Percentiles rank a stretch among this genome's conserved stretches.
phyloP scores from a whole-genome alignment of 2,888 invertebrate genomes.

The Cephus pygmeus region DNA sequence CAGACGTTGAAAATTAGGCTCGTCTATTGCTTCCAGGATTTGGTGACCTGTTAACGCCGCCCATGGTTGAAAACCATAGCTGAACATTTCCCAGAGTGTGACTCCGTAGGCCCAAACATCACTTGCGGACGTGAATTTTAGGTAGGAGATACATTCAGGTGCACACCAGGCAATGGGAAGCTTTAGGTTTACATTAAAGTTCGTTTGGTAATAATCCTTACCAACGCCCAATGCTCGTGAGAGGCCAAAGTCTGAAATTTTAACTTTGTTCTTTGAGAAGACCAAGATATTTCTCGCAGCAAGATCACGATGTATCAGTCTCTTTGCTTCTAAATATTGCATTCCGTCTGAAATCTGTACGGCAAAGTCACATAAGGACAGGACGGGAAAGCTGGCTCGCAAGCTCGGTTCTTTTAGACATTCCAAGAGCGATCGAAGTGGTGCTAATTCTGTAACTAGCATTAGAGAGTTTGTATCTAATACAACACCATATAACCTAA shows the following conservation, averaged over 20 bases:
- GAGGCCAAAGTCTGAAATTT: slow-evolving; percentile 98
- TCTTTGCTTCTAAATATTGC: slow-evolving; percentile 95
- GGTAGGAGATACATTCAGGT: slow-evolving; percentile 95
- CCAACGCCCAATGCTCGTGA: slow-evolving; percentile 96
- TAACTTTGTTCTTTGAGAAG: slow-evolving; percentile 95
- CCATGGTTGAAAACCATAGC: slow-evolving; percentile 99
- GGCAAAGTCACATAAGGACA: slow-evolving; percentile 93
- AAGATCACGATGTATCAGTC: slow-evolving; percentile 96
- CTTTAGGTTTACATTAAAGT: slow-evolving; percentile 96
- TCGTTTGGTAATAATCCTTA: slow-evolving; percentile 98
- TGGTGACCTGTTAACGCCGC: slow-evolving; percentile 93
- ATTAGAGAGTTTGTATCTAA: slow-evolving; percentile 88
- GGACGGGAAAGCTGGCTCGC: slow-evolving; percentile 90
- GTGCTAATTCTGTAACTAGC: slow-evolving; percentile 92
- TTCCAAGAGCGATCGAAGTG: slow-evolving; percentile 92
- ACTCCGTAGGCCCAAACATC: slow-evolving; percentile 99
- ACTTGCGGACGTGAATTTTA: slow-evolving; percentile 95
- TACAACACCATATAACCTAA: slow-evolving; percentile 96
- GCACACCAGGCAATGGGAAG: slow-evolving; percentile 99
- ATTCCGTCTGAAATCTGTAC: slow-evolving; percentile 97
- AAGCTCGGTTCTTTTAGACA: slow-evolving; percentile 94
- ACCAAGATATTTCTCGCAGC: slow-evolving; percentile 98
- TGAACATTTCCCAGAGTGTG: slow-evolving; percentile 99
- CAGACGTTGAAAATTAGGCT: slow-evolving; percentile 88
- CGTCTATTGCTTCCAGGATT: slow-evolving; percentile 95